Evolutionary conservation across 1,140 invertebrate genomes (phyloP).

Genomic region (Zaprionus tsacasi): DNA sequence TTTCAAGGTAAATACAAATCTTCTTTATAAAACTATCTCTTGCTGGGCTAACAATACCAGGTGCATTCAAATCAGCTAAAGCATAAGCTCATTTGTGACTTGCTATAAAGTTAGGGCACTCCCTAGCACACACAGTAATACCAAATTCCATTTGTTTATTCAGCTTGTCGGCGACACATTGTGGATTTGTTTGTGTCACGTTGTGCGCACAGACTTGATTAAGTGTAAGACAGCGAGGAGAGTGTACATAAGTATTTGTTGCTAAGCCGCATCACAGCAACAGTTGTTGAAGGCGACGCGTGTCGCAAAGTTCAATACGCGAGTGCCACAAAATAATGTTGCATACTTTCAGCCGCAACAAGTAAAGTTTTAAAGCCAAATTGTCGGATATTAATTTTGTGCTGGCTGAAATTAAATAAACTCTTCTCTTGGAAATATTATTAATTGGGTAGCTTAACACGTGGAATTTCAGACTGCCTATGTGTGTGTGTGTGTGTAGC

Average conservation of each 20-base stretch:
- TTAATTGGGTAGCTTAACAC: slow-evolving; percentile 16
- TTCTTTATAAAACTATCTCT: too few relatives aligned
- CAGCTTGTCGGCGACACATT: slow-evolving; percentile 50
- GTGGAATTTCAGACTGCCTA: neutral
- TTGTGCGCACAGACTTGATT: slow-evolving; percentile 31
- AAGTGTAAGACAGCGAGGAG: slow-evolving; percentile 11
- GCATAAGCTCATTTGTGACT: neutral
- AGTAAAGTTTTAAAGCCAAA: neutral
- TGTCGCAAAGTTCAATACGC: too few relatives aligned
- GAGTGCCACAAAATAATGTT: neutral
- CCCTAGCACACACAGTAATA: neutral
- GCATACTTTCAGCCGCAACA: neutral
- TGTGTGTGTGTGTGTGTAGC: slow-evolving; percentile 7
- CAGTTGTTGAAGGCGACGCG: neutral
- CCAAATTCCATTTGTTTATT: slow-evolving; percentile 55
- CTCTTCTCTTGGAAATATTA: neutral
- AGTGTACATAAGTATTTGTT: slow-evolving; percentile 14
- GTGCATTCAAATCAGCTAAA: too few relatives aligned
- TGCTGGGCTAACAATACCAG: too few relatives aligned
- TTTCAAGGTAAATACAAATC: too few relatives aligned
- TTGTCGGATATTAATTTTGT: neutral
- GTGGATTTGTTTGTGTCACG: slow-evolving; percentile 60
- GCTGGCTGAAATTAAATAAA: slow-evolving; percentile 8
- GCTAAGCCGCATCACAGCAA: neutral
- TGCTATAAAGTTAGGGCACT: neutral